Evolutionary conservation across 2,888 invertebrate genomes (phyloP).

Genomic region (Calliphora vomitoria): DNA sequence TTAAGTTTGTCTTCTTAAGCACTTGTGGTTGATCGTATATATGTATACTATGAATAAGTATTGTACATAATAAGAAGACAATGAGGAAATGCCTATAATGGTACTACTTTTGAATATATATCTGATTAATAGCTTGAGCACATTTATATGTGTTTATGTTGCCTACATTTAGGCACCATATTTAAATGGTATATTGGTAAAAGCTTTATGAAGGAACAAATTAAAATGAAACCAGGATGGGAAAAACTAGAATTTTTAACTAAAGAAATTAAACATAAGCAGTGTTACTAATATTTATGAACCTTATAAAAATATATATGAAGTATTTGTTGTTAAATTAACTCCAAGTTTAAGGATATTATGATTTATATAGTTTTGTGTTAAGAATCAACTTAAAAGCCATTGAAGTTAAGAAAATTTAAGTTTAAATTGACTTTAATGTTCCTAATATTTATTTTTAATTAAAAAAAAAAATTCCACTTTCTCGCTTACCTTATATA

Average conservation of each 20-base stretch:
- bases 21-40: slow-evolving; percentile 19
- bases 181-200: not conserved
- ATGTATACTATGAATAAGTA: not conserved
- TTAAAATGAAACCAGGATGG: too few species aligned
- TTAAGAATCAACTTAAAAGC: too few species aligned
- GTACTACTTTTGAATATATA: not conserved
- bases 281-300: too few species aligned
- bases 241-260: too few species aligned
- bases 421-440: not conserved
- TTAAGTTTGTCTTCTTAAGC: not conserved
- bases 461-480: not conserved
- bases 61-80: not conserved
- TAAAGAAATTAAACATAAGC: too few species aligned
- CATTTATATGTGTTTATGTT: not conserved
- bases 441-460: not conserved
- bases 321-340: too few species aligned
- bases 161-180: not conserved
- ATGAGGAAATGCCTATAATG: not conserved
- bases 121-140: not conserved
- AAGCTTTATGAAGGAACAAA: not conserved
- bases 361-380: too few species aligned
- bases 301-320: too few species aligned
- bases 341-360: too few species aligned
- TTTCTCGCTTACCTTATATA: slow-evolving; percentile 12
- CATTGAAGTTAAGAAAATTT: too few species aligned